phyloP scores from a whole-genome alignment of 2,113 vertebrate species.

The Thymallus thymallus region DNA sequence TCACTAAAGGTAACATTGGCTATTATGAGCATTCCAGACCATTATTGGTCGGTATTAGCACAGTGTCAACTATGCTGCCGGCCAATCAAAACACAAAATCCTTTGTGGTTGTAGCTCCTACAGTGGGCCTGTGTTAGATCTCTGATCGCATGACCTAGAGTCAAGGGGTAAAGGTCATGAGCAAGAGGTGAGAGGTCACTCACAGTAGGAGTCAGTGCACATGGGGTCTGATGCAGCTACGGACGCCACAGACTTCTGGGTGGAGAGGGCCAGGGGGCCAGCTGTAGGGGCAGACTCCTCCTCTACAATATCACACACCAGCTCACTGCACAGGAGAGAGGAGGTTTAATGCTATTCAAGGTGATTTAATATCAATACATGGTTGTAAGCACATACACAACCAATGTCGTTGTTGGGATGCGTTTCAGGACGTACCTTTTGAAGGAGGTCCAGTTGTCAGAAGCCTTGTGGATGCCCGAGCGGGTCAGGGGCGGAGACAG shows the following conservation, averaged over 20 bases:
- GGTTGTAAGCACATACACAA: no score
- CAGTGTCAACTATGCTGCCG: no score
- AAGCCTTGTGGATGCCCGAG: conserved; percentile 57
- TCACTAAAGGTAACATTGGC: no score
- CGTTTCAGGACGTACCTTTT: conserved; percentile 45
- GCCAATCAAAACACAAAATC: no score
- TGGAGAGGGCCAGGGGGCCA: conserved; percentile 25
- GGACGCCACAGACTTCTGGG: conserved; percentile 58
- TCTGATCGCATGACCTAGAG: no score
- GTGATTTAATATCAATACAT: no score
- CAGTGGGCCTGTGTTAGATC: no score
- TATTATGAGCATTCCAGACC: no score
- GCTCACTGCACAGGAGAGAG: conserved; percentile 48
- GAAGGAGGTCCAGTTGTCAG: conserved; percentile 31
- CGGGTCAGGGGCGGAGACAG: conserved; percentile 56
- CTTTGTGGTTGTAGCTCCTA: no score
- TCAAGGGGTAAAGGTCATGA: background rate
- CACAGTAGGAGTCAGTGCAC: conserved; percentile 72
- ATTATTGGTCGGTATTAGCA: no score
- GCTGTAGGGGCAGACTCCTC: conserved; percentile 22
- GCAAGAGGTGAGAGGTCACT: conserved; percentile 30
- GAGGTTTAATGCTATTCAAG: no score
- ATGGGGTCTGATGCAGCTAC: conserved; percentile 62
- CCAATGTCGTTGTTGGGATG: no score
- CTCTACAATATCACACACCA: conserved; percentile 29